Evolutionary conservation across 2,113 vertebrate species (phyloP).

Genomic region (Xenopus tropicalis): DNA sequence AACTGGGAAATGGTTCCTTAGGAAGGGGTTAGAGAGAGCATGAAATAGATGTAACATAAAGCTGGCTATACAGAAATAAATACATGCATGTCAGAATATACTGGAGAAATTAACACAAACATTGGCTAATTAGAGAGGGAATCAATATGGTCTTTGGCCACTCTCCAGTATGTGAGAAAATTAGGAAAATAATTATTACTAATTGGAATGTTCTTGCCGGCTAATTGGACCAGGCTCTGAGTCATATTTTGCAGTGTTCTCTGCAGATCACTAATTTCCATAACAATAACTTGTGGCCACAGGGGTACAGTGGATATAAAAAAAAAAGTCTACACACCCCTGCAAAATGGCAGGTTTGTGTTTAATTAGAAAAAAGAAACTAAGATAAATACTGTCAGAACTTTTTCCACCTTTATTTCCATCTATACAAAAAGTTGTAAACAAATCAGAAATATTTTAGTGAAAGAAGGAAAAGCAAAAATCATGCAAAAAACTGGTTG

Average conservation of each 20-base stretch:
- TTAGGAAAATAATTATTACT: constrained; percentile 36
- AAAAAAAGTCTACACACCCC: no score
- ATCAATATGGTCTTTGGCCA: constrained; percentile 37
- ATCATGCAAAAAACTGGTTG: no score
- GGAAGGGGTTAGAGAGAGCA: constrained; percentile 3
- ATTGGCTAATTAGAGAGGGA: constrained; percentile 25
- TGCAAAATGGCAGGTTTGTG: no score
- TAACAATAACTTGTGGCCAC: no score
- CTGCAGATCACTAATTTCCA: no score
- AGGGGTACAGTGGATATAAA: no score
- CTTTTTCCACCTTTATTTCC: no score
- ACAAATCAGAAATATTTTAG: no score
- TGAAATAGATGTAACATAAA: constrained; percentile 44
- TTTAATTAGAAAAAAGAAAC: no score
- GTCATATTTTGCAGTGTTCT: neutral
- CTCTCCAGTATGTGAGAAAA: constrained; percentile 18
- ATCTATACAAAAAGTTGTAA: no score
- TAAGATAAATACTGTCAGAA: no score
- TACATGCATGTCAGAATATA: constrained; percentile 19
- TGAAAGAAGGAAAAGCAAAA: no score
- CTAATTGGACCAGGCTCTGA: constrained; percentile 16
- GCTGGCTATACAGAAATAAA: constrained; percentile 15
- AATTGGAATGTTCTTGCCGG: constrained; percentile 26
- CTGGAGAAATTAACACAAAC: constrained; percentile 1
- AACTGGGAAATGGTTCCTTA: neutral